These are phyloP conservation scores for Octopus bimaculoides DNA, from an alignment of 1,140 invertebrate genomes.

Conservation along the genomic window DNA sequence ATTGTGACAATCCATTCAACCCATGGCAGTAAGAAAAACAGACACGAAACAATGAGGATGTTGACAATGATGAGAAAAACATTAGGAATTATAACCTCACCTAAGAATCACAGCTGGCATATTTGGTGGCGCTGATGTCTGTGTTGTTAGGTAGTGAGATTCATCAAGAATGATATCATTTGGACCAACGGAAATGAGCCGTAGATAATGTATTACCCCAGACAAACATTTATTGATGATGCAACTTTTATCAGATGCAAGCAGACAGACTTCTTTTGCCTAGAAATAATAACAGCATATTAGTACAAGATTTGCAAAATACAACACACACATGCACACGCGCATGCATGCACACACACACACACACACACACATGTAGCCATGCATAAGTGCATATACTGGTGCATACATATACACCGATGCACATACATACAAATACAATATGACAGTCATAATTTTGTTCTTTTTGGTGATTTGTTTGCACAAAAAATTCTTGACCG, in stretches of 20 bases:
- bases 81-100: constrained; percentile 25
- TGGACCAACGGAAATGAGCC: constrained; percentile 44
- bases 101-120: constrained; percentile 43
- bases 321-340: background rate
- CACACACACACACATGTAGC: too few relatives aligned
- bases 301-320: background rate
- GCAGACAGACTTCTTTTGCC: constrained; percentile 51
- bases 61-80: background rate
- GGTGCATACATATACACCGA: too few relatives aligned
- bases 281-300: constrained; percentile 26
- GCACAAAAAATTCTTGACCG: too few relatives aligned
- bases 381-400: too few relatives aligned
- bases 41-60: background rate
- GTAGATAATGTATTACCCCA: constrained; percentile 54
- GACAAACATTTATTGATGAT: constrained; percentile 55
- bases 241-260: constrained; percentile 49
- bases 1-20: background rate
- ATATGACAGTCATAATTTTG: too few relatives aligned
- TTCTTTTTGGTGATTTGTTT: too few relatives aligned
- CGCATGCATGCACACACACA: too few relatives aligned
- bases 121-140: constrained; percentile 55
- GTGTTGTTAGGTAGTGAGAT: constrained; percentile 52
- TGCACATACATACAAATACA: too few relatives aligned
- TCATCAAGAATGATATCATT: constrained; percentile 49
- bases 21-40: background rate